These are phyloP conservation scores for Ectemnius continuus DNA, from an alignment of 2,888 invertebrate species.

Conservation along the genomic window DNA sequence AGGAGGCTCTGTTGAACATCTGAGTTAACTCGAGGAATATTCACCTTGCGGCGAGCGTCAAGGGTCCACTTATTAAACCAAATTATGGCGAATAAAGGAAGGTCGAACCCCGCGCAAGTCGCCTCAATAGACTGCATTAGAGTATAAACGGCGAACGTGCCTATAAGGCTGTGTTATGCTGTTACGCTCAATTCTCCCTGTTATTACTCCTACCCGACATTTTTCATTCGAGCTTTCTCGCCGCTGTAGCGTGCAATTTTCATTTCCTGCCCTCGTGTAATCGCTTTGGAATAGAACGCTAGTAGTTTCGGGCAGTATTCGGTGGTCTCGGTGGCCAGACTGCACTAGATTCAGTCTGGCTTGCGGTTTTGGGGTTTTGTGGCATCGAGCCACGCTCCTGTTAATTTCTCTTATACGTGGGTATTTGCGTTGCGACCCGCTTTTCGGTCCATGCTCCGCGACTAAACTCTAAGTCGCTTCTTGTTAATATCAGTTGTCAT, in stretches of 20 bases:
- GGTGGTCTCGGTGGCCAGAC: neutral
- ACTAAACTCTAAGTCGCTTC: neutral
- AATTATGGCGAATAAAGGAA: slow-evolving; percentile 38
- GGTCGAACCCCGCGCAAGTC: slow-evolving; percentile 17
- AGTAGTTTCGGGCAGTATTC: slow-evolving; percentile 6
- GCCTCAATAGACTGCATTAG: slow-evolving; percentile 44
- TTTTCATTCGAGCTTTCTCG: neutral
- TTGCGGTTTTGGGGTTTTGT: slow-evolving; percentile 15
- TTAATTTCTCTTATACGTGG: neutral
- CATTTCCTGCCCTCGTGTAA: neutral
- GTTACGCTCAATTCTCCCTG: neutral
- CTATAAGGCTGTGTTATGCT: neutral
- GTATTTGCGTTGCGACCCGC: slow-evolving; percentile 9
- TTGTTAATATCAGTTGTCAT: neutral
- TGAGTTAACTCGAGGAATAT: slow-evolving; percentile 9
- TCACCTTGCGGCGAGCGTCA: slow-evolving; percentile 15
- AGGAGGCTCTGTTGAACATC: neutral
- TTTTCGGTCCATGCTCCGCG: slow-evolving; percentile 1
- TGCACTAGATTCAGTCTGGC: neutral
- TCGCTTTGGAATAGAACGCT: neutral
- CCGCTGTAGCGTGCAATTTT: neutral
- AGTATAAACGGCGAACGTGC: slow-evolving; percentile 30
- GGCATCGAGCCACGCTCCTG: slow-evolving; percentile 23
- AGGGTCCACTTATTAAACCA: slow-evolving; percentile 10
- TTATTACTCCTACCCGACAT: neutral